Base-by-base conservation (phyloP, 2,797 vertebrate species). In the Pagetopsis macropterus region DNA sequence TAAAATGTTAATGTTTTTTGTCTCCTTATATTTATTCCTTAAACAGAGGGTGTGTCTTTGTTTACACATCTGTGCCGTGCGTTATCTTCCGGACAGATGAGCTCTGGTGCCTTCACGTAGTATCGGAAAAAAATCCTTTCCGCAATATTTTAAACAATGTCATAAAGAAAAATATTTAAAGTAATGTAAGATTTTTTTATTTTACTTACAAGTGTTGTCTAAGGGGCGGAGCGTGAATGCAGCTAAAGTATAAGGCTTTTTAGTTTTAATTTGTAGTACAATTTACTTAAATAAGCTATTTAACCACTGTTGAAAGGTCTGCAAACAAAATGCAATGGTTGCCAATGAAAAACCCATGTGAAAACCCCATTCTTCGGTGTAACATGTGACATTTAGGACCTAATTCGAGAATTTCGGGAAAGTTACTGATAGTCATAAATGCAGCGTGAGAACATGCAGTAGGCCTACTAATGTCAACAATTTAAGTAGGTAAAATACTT, bases 61-160 rank as follows among this genome's bases (percentile, higher is more conserved):
- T 65, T 73, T 21, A 23, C n/a, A 3, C 5, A 3, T 31, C 13
- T 37, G 15, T 48, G 2, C 11, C 10, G 11, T 1, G 8, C 9
- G 12, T 79, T 51, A 51, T 77, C 73, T 67, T n/a, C 49, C 13
- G 0, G 37, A 45, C 76, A 72, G 31, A 65, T 23, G 41, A 40
- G 31, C 19, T n/a, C 40, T 37, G 83, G 4, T 72, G 70, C 67
- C 19, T 78, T 76, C 43, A 43, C 0, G 43, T 19, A 1, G 1
- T 16, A 44, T 81, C 14, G 54, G 65, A 55, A 50, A 70, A 16
- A 23, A 0, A 27, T 7, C 3, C 0, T 0, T 17, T 43, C 3
- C 17, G 3, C 43, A 33, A 8, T 33, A 33, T 33, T 33, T 33
- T 3, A 16, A 58, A 21, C 15, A 44, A 19, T n/a, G 13, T 12